Evolutionary conservation across 64 coral and sea anemone species (phyloP).

Genomic region (Montipora efflorescens): DNA sequence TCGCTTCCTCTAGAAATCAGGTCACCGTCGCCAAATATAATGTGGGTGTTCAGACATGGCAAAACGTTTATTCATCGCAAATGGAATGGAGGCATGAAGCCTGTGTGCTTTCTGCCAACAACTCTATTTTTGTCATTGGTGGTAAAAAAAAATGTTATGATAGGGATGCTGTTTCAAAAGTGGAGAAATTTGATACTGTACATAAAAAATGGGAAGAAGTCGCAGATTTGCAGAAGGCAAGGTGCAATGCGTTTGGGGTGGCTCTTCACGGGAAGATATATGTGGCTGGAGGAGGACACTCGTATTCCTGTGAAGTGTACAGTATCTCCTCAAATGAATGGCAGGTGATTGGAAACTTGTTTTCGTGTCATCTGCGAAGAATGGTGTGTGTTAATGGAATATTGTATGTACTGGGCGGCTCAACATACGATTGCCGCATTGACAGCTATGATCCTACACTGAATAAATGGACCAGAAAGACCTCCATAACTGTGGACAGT

Average conservation of each 20-base stretch:
- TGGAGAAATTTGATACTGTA: not conserved
- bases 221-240: not conserved
- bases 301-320: not conserved
- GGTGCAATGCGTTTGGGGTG: not conserved
- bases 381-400: constrained; percentile 7
- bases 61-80: not conserved
- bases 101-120: not conserved
- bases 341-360: not conserved
- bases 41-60: not conserved
- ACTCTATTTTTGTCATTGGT: not conserved
- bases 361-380: not conserved
- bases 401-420: not conserved
- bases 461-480: constrained; percentile 2
- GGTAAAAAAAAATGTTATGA: not conserved
- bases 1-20: not conserved
- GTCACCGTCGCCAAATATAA: not conserved
- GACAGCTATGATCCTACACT: not conserved
- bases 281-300: not conserved
- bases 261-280: not conserved
- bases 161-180: not conserved
- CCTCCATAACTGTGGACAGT: not conserved
- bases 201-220: not conserved
- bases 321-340: not conserved
- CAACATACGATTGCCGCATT: not conserved
- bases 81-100: not conserved